These are phyloP conservation scores for Sclerodermus sp. DNA, from an alignment of 2,888 invertebrate species.

Conservation along the genomic window DNA sequence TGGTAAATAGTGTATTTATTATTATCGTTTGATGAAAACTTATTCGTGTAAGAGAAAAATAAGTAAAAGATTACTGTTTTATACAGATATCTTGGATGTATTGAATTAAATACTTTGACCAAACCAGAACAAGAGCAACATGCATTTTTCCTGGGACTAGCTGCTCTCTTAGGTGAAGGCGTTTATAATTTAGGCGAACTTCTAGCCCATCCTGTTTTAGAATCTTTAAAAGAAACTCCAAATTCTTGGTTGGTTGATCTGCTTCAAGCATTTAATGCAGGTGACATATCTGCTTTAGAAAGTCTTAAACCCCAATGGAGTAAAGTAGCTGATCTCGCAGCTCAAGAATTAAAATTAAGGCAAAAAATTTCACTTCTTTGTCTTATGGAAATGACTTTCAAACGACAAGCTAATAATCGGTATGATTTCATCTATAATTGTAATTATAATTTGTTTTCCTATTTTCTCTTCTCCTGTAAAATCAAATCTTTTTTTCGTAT, in stretches of 20 bases:
- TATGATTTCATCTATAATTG: conserved; percentile 22
- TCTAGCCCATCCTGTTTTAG: conserved; percentile 91
- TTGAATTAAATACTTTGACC: conserved; percentile 69
- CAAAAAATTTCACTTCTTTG: conserved; percentile 95
- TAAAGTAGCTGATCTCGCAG: conserved; percentile 79
- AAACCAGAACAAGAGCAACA: conserved; percentile 71
- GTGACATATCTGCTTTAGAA: conserved; percentile 74
- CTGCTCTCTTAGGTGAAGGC: conserved; percentile 90
- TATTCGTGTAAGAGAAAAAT: neutral
- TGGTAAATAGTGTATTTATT: neutral
- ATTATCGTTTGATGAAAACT: neutral
- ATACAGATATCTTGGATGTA: conserved; percentile 71
- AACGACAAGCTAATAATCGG: conserved; percentile 84
- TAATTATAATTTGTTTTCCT: too few species aligned
- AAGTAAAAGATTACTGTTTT: conserved; percentile 1
- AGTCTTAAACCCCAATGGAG: conserved; percentile 74
- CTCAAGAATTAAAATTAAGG: conserved; percentile 77
- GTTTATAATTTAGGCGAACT: conserved; percentile 98
- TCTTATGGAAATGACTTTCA: conserved; percentile 99
- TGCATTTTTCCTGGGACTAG: conserved; percentile 90
- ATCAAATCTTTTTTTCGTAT: neutral
- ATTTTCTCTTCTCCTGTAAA: neutral
- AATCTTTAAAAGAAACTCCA: conserved; percentile 76
- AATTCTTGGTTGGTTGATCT: conserved; percentile 89
- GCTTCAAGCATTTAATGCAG: conserved; percentile 82